Percentiles rank a stretch among this genome's conserved stretches.
These are phyloP conservation scores for Apoda limacodes DNA, from an alignment of 2,888 invertebrate genomes.

Conservation along the genomic window DNA sequence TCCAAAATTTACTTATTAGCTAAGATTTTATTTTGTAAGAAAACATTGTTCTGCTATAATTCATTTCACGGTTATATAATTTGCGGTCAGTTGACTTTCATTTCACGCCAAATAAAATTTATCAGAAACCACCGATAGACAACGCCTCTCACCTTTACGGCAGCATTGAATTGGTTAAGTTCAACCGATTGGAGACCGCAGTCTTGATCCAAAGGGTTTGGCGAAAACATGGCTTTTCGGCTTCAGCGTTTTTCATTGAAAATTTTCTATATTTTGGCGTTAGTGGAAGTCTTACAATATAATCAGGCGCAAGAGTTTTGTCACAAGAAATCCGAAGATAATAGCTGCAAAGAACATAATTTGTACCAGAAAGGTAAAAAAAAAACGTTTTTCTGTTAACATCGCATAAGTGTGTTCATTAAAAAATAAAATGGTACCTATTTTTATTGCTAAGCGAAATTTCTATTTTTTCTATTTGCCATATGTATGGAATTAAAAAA, in stretches of 20 bases:
- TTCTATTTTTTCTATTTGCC: too few relatives aligned
- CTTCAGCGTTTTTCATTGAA: slow-evolving; percentile 32
- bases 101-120: slow-evolving; percentile 44
- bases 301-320: slow-evolving; percentile 37
- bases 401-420: too few relatives aligned
- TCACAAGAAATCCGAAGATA: slow-evolving; percentile 25
- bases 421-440: too few relatives aligned
- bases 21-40: too few relatives aligned
- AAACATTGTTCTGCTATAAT: too few relatives aligned
- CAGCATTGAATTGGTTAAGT: slow-evolving; percentile 42
- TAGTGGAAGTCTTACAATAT: too few relatives aligned
- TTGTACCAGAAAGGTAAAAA: slow-evolving; percentile 30
- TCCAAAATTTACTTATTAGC: too few relatives aligned
- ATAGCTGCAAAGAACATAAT: slow-evolving; percentile 26
- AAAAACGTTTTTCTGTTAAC: too few relatives aligned
- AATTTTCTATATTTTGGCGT: slow-evolving; percentile 29
- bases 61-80: too few relatives aligned
- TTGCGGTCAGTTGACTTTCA: too few relatives aligned
- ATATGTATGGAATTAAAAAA: too few relatives aligned
- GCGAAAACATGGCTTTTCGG: slow-evolving; percentile 37
- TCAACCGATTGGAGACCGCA: slow-evolving; percentile 25
- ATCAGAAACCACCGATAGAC: slow-evolving; percentile 33
- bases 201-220: slow-evolving; percentile 31
- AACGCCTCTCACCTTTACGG: slow-evolving; percentile 36
- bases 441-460: too few relatives aligned